These are phyloP conservation scores for Mus minutoides DNA, from an alignment of 2,797 vertebrate species.

Conservation along the genomic window DNA sequence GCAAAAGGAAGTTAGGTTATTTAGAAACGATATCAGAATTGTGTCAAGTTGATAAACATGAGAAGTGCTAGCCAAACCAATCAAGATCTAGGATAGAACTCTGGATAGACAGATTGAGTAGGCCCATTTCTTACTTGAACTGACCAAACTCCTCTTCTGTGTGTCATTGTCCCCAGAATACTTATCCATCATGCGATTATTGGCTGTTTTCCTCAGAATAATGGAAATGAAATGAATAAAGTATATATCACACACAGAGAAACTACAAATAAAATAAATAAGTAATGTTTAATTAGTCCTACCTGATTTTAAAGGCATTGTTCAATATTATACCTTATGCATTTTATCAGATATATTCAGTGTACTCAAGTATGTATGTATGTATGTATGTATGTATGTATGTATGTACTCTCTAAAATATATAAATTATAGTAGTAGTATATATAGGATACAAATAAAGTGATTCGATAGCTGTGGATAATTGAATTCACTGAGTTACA, in stretches of 20 bases:
- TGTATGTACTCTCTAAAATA: not conserved
- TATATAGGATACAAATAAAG: not conserved
- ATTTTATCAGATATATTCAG: slow-evolving; percentile 26
- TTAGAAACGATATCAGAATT: not conserved
- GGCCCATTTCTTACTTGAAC: not conserved
- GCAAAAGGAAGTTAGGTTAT: not conserved
- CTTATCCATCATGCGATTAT: not conserved
- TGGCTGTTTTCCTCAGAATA: not conserved
- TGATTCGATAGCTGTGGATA: not conserved
- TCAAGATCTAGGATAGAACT: not conserved
- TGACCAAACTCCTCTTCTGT: not conserved
- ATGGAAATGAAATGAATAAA: not conserved
- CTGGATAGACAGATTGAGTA: not conserved
- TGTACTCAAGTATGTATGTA: not conserved
- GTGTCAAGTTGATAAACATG: not conserved
- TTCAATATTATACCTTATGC: slow-evolving; percentile 10
- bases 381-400: not conserved
- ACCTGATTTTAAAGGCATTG: slow-evolving; percentile 31
- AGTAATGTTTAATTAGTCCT: not conserved
- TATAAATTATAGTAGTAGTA: not conserved
- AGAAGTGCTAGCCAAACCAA: not conserved
- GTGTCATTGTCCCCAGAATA: not conserved
- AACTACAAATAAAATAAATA: not conserved
- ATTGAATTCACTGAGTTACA: not conserved
- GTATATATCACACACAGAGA: not conserved